These are phyloP conservation scores for Leptinotarsa undecemlineata DNA, from an alignment of 1,140 invertebrate species.

Conservation along the genomic window DNA sequence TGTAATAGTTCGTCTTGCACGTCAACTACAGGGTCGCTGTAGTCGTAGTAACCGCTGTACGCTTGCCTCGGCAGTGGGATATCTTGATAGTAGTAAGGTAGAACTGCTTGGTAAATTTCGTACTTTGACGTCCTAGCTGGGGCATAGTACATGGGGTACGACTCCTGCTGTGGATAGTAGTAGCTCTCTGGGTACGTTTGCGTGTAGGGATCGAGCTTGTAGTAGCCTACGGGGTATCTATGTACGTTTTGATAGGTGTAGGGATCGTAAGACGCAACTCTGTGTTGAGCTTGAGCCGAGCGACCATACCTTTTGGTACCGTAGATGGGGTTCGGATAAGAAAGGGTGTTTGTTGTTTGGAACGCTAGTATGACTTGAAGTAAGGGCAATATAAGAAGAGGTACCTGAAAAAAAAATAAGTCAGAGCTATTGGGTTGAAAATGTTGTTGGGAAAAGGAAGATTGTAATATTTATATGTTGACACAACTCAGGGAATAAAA, in stretches of 20 bases:
- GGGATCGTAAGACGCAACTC: conserved; percentile 31
- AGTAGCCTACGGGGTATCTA: conserved; percentile 51
- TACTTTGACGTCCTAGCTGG: conserved; percentile 52
- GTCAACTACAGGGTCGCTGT: conserved; percentile 52
- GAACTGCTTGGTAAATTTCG: conserved; percentile 54
- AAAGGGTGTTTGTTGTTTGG: conserved; percentile 53
- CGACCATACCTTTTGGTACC: conserved; percentile 56
- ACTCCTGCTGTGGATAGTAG: conserved; percentile 56
- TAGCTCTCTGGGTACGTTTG: conserved; percentile 62
- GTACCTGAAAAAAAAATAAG: conserved; percentile 43
- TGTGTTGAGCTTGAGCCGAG: conserved; percentile 38
- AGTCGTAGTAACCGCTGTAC: conserved; percentile 54
- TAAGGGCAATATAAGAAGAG: conserved; percentile 41
- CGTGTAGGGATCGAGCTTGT: conserved; percentile 58
- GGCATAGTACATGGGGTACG: conserved; percentile 54
- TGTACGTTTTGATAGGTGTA: conserved; percentile 55
- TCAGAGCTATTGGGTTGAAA: too few species aligned
- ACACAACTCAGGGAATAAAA: too few species aligned
- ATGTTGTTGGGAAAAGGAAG: too few species aligned
- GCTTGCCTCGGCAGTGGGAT: conserved; percentile 41
- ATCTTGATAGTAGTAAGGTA: conserved; percentile 56
- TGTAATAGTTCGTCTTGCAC: conserved; percentile 53
- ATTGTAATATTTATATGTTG: too few species aligned
- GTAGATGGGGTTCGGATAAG: conserved; percentile 54
- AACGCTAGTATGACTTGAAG: conserved; percentile 45